Base-by-base conservation (phyloP, 2,888 invertebrate genomes). In the Leucophenga montana region DNA sequence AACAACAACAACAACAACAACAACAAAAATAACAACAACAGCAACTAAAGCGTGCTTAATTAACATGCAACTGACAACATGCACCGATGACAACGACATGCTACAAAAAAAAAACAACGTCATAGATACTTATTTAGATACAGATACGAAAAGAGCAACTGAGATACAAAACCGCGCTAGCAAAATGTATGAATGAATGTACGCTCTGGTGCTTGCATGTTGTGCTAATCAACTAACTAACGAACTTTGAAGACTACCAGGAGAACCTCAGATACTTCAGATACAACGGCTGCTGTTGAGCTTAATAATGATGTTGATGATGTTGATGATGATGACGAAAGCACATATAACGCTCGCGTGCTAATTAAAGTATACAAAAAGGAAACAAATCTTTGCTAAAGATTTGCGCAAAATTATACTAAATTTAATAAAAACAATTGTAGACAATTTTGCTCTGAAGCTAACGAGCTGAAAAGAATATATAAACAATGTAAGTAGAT, bases 31-130 rank as follows among this genome's bases (percentile, higher is more conserved):
- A n/a, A n/a, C n/a, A n/a, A n/a, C n/a, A 20, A 22, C 64, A 71
- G 59, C 78, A 82, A 78, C 82, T 80, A 83, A 83, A 84, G 81
- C 74, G 82, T 73, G 71, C 79, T 81, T 81, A 81, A 81, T 81
- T 81, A 81, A 83, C 84, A 81, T 81, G 84, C 81, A 83, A 82
- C 79, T 78, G 78, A 72, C 82, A 80, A 74, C 72, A 75, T 67
- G 64, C 71, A 67, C 59, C 71, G 65, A 69, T 70, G 71, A 66
- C 71, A 72, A 69, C 59, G 48, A 62, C 65, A 44, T 53, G 13
- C 31, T 64, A 59, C 68, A 68, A 59, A 62, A 70, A 31, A 54
- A 65, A 33, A 8, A 20, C 69, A 61, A 62, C 54, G 59, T 3
- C 66, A 70, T 20, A 9, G 14, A 53, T n/a, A 59, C 39, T 39